Evolutionary conservation across 2,113 vertebrate species (phyloP).

Genomic region (Aix galericulata): DNA sequence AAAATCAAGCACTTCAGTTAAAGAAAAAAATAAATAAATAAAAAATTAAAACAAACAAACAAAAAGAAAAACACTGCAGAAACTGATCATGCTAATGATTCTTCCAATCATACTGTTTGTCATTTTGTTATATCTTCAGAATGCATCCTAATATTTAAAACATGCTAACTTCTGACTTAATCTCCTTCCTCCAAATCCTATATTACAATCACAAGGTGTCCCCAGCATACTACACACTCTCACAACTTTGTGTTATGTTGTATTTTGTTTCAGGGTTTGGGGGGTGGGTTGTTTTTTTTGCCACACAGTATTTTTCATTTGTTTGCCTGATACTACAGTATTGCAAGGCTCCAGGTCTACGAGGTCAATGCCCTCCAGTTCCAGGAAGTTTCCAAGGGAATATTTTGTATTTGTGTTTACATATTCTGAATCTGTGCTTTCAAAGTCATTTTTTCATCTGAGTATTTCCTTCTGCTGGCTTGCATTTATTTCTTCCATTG

Average conservation of each 20-base stretch:
- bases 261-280: neutral
- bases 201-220: neutral
- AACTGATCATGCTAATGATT: neutral
- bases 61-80: neutral
- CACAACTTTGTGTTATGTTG: neutral
- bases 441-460: neutral
- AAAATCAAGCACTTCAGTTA: neutral
- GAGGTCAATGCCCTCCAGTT: neutral
- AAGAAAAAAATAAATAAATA: neutral
- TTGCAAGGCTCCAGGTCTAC: neutral
- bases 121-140: neutral
- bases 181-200: neutral
- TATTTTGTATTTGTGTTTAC: conserved; percentile 32
- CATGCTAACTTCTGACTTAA: neutral
- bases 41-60: neutral
- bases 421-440: neutral
- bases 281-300: neutral
- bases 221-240: neutral
- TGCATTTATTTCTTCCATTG: neutral
- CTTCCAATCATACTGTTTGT: neutral
- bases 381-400: neutral
- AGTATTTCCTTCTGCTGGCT: neutral
- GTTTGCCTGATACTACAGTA: neutral
- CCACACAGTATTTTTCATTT: neutral
- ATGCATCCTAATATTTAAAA: neutral